Evolutionary conservation across 2,797 vertebrate species (phyloP), one percentile per base, ranked within the genome.

Genomic region (Premnoplex brunnescens): DNA sequence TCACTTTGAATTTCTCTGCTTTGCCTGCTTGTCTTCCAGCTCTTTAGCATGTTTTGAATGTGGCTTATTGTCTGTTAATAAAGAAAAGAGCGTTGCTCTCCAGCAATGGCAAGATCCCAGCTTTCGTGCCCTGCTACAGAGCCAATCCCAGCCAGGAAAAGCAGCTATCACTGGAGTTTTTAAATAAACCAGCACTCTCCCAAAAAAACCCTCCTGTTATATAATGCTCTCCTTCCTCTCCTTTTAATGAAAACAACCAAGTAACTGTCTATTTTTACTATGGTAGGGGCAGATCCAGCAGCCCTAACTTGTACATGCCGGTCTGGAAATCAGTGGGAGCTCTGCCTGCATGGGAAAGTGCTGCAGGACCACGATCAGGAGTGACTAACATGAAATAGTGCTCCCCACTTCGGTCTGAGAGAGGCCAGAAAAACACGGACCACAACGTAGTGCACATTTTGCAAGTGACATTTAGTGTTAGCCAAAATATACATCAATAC

Each of bases 11-110:
- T 89, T 88, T 91, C 62, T 77, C 89, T 89, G 88, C 88, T 89
- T 91, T 83, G 82, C 79, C 84, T 96, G 90, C 91, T 96, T 86
- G 82, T 94, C 90, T 89, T 83, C 89, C 76, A 95, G 17, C 82
- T 86, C 93, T 96, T 97, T 92, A 95, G 71, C 87, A 89, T 92
- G 94, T 93, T 89, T 87, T 96, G 96, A 97, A 96, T 96, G 77
- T 88, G 91, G 77, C 63, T 93, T 86, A 95, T 95, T 97, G 95
- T 95, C 91, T 12, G 6, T 55, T 94, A 92, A 96, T 88, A 92
- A 92, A 94, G 81, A 94, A 91, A 96, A 96, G 91, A 89, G 85
- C 4, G 1, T 39, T 91, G 66, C 79, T 89, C 89, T 96, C 91
- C 95, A 94, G 92, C 82, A 87, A 80, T 91, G 89, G 95, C 95